phyloP scores from a whole-genome alignment of 2,888 invertebrate species.

The Polymixis lichenea region DNA sequence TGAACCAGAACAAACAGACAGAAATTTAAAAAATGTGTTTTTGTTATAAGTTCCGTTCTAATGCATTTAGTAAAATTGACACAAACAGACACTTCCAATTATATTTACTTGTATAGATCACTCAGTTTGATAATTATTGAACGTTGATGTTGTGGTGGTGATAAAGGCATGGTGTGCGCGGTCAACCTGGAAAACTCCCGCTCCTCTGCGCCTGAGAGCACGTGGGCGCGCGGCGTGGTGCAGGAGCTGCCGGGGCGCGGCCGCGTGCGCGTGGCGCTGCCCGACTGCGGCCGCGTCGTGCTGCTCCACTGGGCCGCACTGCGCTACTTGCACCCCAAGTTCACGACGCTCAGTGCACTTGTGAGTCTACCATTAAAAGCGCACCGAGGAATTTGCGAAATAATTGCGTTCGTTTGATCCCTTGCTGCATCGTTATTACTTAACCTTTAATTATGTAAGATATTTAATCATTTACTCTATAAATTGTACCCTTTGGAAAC shows the following conservation, averaged over 20 bases:
- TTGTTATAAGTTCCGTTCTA: too few relatives aligned
- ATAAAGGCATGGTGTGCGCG: constrained; percentile 80
- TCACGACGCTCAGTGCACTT: constrained; percentile 87
- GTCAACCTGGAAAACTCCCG: constrained; percentile 73
- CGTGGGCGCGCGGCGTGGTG: constrained; percentile 92
- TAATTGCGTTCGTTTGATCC: too few relatives aligned
- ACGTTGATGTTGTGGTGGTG: not conserved
- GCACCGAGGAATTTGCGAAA: too few relatives aligned
- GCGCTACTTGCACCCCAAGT: constrained; percentile 85
- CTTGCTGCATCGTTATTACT: too few relatives aligned
- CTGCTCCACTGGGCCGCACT: constrained; percentile 88
- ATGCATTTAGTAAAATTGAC: too few relatives aligned
- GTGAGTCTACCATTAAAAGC: constrained; percentile 73
- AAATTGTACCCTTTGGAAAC: too few relatives aligned
- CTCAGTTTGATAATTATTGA: not conserved
- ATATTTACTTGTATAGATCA: not conserved
- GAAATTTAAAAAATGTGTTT: too few relatives aligned
- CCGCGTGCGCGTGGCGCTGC: constrained; percentile 90
- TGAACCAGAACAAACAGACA: too few relatives aligned
- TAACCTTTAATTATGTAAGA: too few relatives aligned
- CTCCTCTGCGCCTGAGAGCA: constrained; percentile 73
- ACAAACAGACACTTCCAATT: too few relatives aligned
- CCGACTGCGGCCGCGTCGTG: constrained; percentile 91
- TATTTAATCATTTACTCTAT: too few relatives aligned
- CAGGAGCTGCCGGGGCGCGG: constrained; percentile 80